Percentiles rank a stretch among this genome's conserved stretches.
Conservation (phyloP, 2,888 invertebrate genomes). For the Synanthedon vespiformis region DNA sequence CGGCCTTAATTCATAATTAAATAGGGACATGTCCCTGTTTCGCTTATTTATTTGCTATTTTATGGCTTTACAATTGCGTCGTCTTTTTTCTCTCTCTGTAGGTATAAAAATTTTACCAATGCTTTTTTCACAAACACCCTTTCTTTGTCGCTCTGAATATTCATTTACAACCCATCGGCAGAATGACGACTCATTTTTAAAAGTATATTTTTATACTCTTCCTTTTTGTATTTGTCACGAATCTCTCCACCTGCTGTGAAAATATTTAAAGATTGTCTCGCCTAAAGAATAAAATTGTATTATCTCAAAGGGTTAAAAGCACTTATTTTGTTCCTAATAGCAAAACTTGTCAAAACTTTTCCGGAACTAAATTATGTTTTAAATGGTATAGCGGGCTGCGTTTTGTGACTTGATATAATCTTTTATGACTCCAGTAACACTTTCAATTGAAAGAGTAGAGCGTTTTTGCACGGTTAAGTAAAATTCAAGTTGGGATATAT, state of each 20-base stretch:
- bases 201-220: conserved; percentile 39
- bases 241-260: conserved; percentile 36
- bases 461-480: no score
- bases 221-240: conserved; percentile 35
- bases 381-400: no score
- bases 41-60: conserved; percentile 64
- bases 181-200: conserved; percentile 54
- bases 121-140: conserved; percentile 49
- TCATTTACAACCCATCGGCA: conserved; percentile 61
- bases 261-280: conserved; percentile 28
- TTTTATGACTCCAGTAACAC: no score
- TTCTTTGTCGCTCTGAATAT: conserved; percentile 61
- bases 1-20: conserved; percentile 68
- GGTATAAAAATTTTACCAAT: conserved; percentile 33
- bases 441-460: no score
- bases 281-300: no score
- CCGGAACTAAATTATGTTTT: no score
- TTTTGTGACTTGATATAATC: no score
- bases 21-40: conserved; percentile 56
- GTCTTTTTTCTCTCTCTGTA: conserved; percentile 33
- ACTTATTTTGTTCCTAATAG: no score
- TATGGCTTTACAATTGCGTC: conserved; percentile 54
- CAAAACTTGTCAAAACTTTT: no score
- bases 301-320: no score
- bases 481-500: no score